Conservation (phyloP, 2,888 invertebrate species). For the Geotrupes spiniger region DNA sequence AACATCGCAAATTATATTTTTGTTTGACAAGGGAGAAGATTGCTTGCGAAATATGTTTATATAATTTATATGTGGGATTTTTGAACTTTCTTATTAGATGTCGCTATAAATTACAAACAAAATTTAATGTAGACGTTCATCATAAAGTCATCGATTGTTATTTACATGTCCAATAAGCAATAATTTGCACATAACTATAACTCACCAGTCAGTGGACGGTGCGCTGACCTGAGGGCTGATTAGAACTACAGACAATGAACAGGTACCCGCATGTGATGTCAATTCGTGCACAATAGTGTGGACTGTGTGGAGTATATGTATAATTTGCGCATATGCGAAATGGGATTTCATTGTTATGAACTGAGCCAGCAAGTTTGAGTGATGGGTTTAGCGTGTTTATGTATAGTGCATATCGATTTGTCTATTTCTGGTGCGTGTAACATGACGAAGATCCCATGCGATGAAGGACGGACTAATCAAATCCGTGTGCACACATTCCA, state of each 20-base stretch:
- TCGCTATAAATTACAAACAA: too few relatives aligned
- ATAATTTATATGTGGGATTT: too few relatives aligned
- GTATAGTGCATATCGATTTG: conserved; percentile 1
- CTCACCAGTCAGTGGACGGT: background rate
- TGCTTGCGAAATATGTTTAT: too few relatives aligned
- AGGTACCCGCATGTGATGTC: conserved; percentile 5
- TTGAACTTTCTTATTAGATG: too few relatives aligned
- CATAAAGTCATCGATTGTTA: too few relatives aligned
- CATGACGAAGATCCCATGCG: too few relatives aligned
- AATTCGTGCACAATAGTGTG: conserved; percentile 4
- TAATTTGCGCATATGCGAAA: conserved; percentile 20
- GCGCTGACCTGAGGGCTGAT: conserved; percentile 4
- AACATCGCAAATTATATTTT: too few relatives aligned
- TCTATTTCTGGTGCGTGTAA: background rate
- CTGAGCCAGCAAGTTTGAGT: conserved; percentile 2
- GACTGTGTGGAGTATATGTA: conserved; percentile 4
- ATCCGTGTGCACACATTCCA: too few relatives aligned
- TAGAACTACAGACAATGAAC: background rate
- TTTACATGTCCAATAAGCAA: background rate
- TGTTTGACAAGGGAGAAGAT: too few relatives aligned
- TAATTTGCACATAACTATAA: background rate
- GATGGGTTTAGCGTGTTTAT: conserved; percentile 4
- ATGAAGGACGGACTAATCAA: too few relatives aligned
- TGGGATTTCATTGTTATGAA: conserved; percentile 21
- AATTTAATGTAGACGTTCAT: too few relatives aligned